Conservation (phyloP, 2,113 vertebrate genomes). For the Pelecanoides urinatrix region DNA sequence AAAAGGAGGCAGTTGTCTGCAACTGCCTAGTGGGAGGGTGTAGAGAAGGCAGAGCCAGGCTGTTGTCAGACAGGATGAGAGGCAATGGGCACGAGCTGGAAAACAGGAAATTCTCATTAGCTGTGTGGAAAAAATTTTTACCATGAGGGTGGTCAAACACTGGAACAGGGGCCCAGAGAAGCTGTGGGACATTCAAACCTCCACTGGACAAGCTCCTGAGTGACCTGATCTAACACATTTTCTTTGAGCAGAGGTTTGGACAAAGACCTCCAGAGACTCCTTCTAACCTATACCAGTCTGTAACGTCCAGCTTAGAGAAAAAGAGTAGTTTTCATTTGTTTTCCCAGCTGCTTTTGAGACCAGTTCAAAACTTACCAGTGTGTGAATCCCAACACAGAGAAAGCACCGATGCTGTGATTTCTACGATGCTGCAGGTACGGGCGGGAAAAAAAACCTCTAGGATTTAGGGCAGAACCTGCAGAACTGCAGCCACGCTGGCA, state of each 20-base stretch:
- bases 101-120: constrained; percentile 42
- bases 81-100: neutral
- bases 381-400: neutral
- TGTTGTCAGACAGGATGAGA: constrained; percentile 25
- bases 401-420: neutral
- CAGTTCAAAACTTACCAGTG: neutral
- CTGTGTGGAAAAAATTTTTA: neutral
- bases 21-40: neutral
- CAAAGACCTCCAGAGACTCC: neutral
- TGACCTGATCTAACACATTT: neutral
- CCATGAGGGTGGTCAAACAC: neutral
- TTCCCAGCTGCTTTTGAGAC: neutral
- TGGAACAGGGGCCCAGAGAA: neutral
- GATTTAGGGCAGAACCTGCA: neutral
- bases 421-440: neutral
- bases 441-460: neutral
- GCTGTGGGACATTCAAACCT: neutral
- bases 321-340: neutral
- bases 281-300: neutral
- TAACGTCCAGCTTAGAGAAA: neutral
- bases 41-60: neutral
- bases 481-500: neutral
- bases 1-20: neutral
- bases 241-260: neutral
- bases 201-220: neutral